Evolutionary conservation across 1,140 invertebrate species (phyloP).

Genomic region (Grapholita molesta): DNA sequence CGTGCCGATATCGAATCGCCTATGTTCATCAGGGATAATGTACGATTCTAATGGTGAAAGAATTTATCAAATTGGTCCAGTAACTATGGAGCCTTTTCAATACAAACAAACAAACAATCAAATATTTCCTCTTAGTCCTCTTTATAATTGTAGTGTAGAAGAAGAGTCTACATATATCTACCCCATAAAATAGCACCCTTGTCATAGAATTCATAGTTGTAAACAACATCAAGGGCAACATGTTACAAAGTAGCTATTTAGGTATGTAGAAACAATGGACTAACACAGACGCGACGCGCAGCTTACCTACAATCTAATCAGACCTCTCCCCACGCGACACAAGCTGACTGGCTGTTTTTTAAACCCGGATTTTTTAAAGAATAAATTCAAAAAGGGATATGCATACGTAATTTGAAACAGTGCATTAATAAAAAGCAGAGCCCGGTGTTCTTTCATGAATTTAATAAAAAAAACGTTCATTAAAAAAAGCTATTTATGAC

Average conservation of each 20-base stretch:
- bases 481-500: constrained; percentile 76
- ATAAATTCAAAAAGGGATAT: constrained; percentile 27
- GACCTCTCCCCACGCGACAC: constrained; percentile 23
- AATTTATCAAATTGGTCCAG: too few relatives aligned
- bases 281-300: not conserved
- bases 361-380: constrained; percentile 3
- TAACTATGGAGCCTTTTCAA: too few relatives aligned
- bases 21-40: too few relatives aligned
- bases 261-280: not conserved
- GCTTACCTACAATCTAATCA: constrained; percentile 5
- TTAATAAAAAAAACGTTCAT: constrained; percentile 50
- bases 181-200: not conserved
- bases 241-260: not conserved
- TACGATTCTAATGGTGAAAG: too few relatives aligned
- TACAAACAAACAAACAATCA: too few relatives aligned
- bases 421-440: constrained; percentile 48
- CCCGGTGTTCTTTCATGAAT: constrained; percentile 47
- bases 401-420: constrained; percentile 46
- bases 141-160: too few relatives aligned
- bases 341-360: constrained; percentile 34
- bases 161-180: not conserved
- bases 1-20: too few relatives aligned
- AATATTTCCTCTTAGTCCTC: too few relatives aligned
- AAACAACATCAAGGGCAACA: not conserved
- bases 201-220: not conserved